These are phyloP conservation scores for Tridacna gigas DNA, from an alignment of 2,888 invertebrate species.

Conservation along the genomic window DNA sequence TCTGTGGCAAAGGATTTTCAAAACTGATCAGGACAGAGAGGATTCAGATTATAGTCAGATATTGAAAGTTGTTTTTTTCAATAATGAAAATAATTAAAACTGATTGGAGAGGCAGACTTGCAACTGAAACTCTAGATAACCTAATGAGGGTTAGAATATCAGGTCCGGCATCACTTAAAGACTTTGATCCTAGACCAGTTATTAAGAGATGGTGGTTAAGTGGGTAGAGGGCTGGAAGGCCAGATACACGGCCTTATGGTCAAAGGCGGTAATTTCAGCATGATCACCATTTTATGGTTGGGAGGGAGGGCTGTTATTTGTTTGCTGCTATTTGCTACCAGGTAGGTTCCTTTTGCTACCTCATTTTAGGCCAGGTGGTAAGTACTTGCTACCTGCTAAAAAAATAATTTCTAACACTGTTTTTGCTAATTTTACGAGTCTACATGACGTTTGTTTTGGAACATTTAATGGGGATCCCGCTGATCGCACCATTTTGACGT, in stretches of 20 bases:
- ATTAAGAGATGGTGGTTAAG: neutral
- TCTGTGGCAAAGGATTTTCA: slow-evolving; percentile 45
- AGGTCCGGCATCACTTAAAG: neutral
- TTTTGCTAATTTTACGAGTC: too few relatives aligned
- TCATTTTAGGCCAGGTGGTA: too few relatives aligned
- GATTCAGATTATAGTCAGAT: slow-evolving; percentile 53
- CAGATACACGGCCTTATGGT: neutral
- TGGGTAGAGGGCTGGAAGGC: neutral
- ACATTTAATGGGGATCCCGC: too few relatives aligned
- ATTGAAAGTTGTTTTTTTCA: slow-evolving; percentile 44
- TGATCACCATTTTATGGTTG: too few relatives aligned
- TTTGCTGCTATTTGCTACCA: too few relatives aligned
- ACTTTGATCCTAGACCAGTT: neutral
- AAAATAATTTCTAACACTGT: too few relatives aligned
- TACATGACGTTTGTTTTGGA: too few relatives aligned
- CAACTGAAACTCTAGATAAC: neutral
- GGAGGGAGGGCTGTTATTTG: too few relatives aligned
- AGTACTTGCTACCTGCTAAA: too few relatives aligned
- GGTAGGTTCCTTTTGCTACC: too few relatives aligned
- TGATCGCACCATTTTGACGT: too few relatives aligned
- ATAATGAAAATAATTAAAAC: slow-evolving; percentile 48
- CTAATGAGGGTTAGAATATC: slow-evolving; percentile 20
- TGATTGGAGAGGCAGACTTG: slow-evolving; percentile 42
- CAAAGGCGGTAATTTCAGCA: neutral
- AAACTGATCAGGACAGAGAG: slow-evolving; percentile 41